A percentile compares a stretch with the other conserved stretches of the same genome.
These are phyloP conservation scores for fruit fly (Drosophila melanogaster) DNA, from an alignment of 1,140 invertebrate genomes.

Conservation along the genomic window Release_6_plus_ISO1_MT NT_033779.5:9739001-9739500, in stretches of 20 bases:
- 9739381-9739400: conserved; percentile 39
- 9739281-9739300: conserved; percentile 21
- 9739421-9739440: conserved; percentile 25
- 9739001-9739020: neutral
- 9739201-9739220: conserved; percentile 34
- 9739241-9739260: conserved; percentile 10
- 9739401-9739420: conserved; percentile 9
- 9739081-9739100: conserved; percentile 27
- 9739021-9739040: neutral
- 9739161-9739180: conserved; percentile 28
- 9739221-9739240: conserved; percentile 14
- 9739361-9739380: conserved; percentile 34
- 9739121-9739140: conserved; percentile 30
- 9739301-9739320: conserved; percentile 28
- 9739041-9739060: neutral
- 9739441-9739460: conserved; percentile 2
- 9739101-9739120: neutral
- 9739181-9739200: neutral
- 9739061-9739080: conserved; percentile 17
- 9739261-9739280: conserved; percentile 38
- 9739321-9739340: conserved; percentile 42
- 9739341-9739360: conserved; percentile 24
- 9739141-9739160: conserved; percentile 14
- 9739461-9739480: conserved; percentile 17
- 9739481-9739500: conserved; percentile 39